A percentile compares a stretch with the other conserved stretches of the same genome.
Conservation (phyloP, 2,888 invertebrate genomes). For the Lobophora halterata region DNA sequence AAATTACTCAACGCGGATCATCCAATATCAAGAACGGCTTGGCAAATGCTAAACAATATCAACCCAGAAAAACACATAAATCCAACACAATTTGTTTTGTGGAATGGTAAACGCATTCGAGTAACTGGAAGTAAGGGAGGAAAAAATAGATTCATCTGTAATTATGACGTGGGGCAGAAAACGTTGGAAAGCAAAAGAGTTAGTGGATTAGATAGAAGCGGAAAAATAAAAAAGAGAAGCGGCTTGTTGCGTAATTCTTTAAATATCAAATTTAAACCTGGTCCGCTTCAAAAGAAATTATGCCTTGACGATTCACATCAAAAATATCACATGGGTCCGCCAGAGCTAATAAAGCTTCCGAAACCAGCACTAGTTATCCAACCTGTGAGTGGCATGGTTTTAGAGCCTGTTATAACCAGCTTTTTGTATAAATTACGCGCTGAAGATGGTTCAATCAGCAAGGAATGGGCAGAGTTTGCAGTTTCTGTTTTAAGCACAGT, state of each 20-base stretch:
- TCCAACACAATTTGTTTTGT: conserved; percentile 58
- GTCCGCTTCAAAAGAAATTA: conserved; percentile 76
- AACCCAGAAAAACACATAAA: conserved; percentile 54
- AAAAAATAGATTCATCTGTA: conserved; percentile 52
- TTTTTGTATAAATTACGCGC: conserved; percentile 62
- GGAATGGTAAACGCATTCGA: conserved; percentile 58
- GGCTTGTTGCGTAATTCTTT: conserved; percentile 54
- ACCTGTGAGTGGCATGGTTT: conserved; percentile 66
- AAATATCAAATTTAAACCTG: conserved; percentile 75
- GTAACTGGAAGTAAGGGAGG: conserved; percentile 67
- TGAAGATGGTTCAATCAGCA: conserved; percentile 61
- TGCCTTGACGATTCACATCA: conserved; percentile 65
- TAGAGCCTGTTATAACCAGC: conserved; percentile 64
- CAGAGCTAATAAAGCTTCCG: conserved; percentile 73
- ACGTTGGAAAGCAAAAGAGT: conserved; percentile 7
- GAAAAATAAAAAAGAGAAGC: too few species aligned
- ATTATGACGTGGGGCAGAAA: conserved; percentile 46
- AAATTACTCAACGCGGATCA: conserved; percentile 50
- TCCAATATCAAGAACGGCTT: conserved; percentile 59
- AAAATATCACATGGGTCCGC: conserved; percentile 65
- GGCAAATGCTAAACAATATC: conserved; percentile 70
- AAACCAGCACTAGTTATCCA: conserved; percentile 68
- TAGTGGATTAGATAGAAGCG: conserved; percentile 16
- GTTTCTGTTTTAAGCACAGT: conserved; percentile 68
- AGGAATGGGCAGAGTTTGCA: conserved; percentile 79